A percentile compares a stretch with the other conserved stretches of the same genome.
Evolutionary conservation across 2,113 vertebrate species (phyloP).

Genomic region (Callopanchax toddi): DNA sequence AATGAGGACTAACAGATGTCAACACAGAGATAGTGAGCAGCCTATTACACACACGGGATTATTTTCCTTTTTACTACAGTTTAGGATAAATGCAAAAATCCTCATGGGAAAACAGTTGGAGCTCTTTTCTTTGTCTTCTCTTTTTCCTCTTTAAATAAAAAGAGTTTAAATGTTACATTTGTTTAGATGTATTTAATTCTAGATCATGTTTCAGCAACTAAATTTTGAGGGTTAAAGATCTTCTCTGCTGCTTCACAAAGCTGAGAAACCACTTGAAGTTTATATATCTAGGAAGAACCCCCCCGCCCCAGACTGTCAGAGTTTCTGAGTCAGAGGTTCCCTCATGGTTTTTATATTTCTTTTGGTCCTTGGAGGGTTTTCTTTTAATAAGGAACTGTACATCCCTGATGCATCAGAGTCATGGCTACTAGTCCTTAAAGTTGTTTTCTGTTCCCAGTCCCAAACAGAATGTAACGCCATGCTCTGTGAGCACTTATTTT

Average conservation of each 20-base stretch:
- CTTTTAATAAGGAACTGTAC: constrained; percentile 23
- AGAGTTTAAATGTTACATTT: no score
- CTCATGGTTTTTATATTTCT: constrained; percentile 4
- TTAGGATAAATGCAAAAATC: constrained; percentile 4
- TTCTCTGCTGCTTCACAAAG: no score
- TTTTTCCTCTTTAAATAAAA: no score
- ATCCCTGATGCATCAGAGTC: constrained; percentile 1
- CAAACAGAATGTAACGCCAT: constrained; percentile 53
- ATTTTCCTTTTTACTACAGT: constrained; percentile 7
- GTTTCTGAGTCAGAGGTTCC: neutral
- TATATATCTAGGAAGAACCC: neutral
- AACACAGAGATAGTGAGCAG: constrained; percentile 22
- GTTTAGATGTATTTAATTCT: no score
- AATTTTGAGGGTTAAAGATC: no score
- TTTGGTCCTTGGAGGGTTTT: constrained; percentile 22
- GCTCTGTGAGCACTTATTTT: constrained; percentile 44
- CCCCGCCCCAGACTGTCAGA: neutral
- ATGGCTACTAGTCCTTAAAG: constrained; percentile 16
- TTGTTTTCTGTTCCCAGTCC: constrained; percentile 55
- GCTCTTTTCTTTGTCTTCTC: neutral
- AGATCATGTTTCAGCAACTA: no score
- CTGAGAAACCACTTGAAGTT: neutral
- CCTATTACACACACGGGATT: constrained; percentile 37
- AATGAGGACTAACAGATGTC: constrained; percentile 42
- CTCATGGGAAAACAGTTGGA: constrained; percentile 6